Evolutionary conservation across 64 coral and sea anemone species (phyloP).

Genomic region (Montipora sp.): DNA sequence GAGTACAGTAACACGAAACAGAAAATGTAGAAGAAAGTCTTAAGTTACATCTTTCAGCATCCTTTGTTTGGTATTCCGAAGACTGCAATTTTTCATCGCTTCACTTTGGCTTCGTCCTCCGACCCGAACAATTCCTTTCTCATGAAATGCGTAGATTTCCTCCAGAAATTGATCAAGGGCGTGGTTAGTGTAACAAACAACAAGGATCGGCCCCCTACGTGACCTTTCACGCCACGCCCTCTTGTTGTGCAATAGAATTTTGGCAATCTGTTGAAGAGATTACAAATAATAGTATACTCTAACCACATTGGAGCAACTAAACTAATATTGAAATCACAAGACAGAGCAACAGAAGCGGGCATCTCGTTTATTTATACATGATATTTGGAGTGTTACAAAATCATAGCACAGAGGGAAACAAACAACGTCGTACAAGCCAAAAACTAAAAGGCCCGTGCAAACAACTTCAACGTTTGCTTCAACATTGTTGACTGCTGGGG

Average conservation of each 20-base stretch:
- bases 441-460: too few species aligned
- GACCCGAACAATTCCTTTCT: conserved; percentile 43
- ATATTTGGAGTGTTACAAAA: too few species aligned
- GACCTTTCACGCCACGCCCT: conserved; percentile 38
- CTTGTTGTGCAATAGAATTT: conserved; percentile 79
- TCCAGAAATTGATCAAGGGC: conserved; percentile 62
- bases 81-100: conserved; percentile 46
- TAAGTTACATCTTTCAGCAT: conserved; percentile 1
- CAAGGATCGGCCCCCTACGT: conserved; percentile 38
- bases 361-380: too few species aligned
- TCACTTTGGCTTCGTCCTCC: conserved; percentile 65
- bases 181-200: conserved; percentile 70
- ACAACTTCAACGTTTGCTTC: too few species aligned
- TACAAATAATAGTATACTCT: too few species aligned
- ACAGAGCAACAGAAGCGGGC: too few species aligned
- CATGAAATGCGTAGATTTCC: conserved; percentile 58
- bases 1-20: not conserved
- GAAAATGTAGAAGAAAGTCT: not conserved
- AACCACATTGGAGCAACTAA: too few species aligned
- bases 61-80: conserved; percentile 12
- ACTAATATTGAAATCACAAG: too few species aligned
- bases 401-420: too few species aligned
- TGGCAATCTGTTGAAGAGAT: conserved; percentile 52
- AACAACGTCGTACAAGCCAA: too few species aligned
- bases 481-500: too few species aligned